Percentiles rank a stretch among this genome's conserved stretches.
Conservation (phyloP, 2,113 vertebrate species). For the Sebastes fasciatus region DNA sequence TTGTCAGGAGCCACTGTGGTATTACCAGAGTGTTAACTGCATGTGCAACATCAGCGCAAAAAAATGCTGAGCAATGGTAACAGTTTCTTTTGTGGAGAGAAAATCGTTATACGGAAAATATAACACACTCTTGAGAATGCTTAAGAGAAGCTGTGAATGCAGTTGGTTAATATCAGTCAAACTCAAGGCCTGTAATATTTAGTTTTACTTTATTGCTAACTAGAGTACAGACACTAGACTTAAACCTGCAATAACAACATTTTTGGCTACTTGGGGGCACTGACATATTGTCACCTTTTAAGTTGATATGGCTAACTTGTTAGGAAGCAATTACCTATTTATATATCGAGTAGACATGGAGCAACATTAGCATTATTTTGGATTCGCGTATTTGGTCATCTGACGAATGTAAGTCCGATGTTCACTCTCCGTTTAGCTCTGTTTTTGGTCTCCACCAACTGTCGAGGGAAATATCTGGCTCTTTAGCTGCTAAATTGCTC, state of each 20-base stretch:
- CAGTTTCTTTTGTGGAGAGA: conserved; percentile 30
- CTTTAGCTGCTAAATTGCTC: not conserved
- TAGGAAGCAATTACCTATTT: not conserved
- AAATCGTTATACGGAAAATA: conserved; percentile 48
- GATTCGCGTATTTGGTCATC: not conserved
- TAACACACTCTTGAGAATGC: conserved; percentile 18
- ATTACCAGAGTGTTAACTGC: conserved; percentile 59
- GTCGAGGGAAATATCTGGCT: not conserved
- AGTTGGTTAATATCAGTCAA: not conserved
- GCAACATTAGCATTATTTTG: not conserved
- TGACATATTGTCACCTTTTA: not conserved
- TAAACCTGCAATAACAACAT: not conserved
- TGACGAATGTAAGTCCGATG: not conserved
- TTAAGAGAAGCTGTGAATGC: conserved; percentile 12
- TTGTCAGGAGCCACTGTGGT: conserved; percentile 57
- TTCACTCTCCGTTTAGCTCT: not conserved
- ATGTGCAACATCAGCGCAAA: conserved; percentile 69
- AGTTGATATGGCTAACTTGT: not conserved
- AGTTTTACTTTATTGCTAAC: conserved; percentile 10
- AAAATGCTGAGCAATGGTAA: conserved; percentile 60
- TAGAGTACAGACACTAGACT: not conserved
- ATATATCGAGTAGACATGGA: not conserved
- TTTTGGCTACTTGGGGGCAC: not conserved
- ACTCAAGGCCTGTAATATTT: conserved; percentile 4
- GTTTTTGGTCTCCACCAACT: not conserved